phyloP scores from a whole-genome alignment of 53 echinoderm and acorn worm genomes.

The Actinopyga echinites region DNA sequence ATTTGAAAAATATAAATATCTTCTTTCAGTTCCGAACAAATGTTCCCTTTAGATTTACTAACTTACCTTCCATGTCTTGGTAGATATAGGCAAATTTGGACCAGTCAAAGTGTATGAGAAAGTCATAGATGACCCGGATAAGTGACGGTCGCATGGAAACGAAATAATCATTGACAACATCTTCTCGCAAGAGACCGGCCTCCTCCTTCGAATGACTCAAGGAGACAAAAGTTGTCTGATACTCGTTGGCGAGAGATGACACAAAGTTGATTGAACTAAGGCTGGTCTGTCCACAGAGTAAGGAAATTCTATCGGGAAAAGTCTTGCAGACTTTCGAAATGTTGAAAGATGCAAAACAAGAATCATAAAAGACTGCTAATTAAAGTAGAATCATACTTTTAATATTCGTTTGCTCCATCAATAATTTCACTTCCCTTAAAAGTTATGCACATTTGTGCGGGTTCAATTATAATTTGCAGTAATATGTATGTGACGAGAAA shows the following conservation, averaged over 20 bases:
- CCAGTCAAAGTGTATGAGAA: slow-evolving; percentile 72
- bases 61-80: slow-evolving; percentile 71
- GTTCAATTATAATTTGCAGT: too few species aligned
- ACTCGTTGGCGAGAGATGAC: slow-evolving; percentile 69
- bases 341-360: background rate
- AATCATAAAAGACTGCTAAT: background rate
- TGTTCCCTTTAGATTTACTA: too few species aligned
- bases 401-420: too few species aligned
- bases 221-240: slow-evolving; percentile 74
- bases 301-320: slow-evolving; percentile 35
- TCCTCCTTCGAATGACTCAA: slow-evolving; percentile 77
- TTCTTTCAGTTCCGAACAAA: too few species aligned
- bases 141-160: slow-evolving; percentile 84
- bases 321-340: slow-evolving; percentile 62
- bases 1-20: too few species aligned
- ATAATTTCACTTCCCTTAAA: too few species aligned
- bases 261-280: slow-evolving; percentile 46
- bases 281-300: slow-evolving; percentile 56
- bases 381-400: too few species aligned
- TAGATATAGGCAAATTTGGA: slow-evolving; percentile 80
- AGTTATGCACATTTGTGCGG: too few species aligned
- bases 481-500: too few species aligned
- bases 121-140: slow-evolving; percentile 60
- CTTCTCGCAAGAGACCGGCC: slow-evolving; percentile 43
- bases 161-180: slow-evolving; percentile 51